Conservation (phyloP, 2,888 invertebrate genomes). For the Catonia carolina region DNA sequence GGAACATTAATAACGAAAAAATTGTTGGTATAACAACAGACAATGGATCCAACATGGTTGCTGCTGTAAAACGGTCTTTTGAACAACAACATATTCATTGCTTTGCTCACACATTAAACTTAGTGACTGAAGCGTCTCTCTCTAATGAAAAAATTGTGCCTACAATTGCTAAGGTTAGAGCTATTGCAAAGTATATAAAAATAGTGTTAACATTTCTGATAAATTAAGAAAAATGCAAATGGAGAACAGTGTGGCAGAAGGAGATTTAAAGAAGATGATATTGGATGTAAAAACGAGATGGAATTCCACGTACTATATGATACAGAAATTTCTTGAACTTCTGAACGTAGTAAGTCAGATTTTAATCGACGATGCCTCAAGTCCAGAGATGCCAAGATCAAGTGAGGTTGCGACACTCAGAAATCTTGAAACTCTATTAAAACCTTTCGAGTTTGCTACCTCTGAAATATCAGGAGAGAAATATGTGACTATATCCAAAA, state of each 20-base stretch:
- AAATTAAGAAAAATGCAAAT: background rate
- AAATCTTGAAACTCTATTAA: slow-evolving; percentile 1
- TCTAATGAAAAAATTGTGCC: background rate
- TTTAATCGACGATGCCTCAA: background rate
- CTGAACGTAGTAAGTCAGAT: background rate
- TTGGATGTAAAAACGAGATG: background rate
- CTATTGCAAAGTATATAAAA: background rate
- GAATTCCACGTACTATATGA: background rate
- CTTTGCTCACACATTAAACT: background rate
- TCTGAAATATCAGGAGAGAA: slow-evolving; percentile 21
- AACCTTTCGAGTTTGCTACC: slow-evolving; percentile 24
- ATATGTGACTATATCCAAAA: slow-evolving; percentile 24
- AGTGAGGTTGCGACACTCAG: background rate
- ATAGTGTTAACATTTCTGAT: background rate
- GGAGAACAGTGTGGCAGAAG: background rate
- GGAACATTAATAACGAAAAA: background rate
- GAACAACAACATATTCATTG: background rate
- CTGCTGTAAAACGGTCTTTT: background rate
- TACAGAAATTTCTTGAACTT: background rate
- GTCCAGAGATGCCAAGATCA: background rate
- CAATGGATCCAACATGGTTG: background rate
- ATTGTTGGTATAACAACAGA: background rate
- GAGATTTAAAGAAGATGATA: slow-evolving; percentile 1
- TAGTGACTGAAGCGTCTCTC: background rate
- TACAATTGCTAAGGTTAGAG: background rate